phyloP scores from a whole-genome alignment of 2,113 vertebrate species.

The Grus americana region DNA sequence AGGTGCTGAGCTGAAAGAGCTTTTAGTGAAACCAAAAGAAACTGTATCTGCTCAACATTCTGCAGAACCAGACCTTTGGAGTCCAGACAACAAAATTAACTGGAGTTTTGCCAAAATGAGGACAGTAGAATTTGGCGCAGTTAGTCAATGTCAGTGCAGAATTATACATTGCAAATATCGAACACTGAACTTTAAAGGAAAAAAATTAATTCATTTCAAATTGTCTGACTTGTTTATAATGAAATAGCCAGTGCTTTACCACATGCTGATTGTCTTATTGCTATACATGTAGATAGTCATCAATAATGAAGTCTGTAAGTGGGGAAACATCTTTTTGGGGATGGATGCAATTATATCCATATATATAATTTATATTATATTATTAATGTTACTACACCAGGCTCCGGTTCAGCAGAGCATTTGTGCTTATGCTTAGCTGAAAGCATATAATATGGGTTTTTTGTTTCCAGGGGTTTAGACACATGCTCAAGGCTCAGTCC shows the following conservation, averaged over 20 bases:
- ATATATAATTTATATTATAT: not conserved
- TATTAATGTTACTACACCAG: not conserved
- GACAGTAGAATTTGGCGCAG: not conserved
- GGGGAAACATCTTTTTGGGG: not conserved
- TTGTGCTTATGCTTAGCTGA: not conserved
- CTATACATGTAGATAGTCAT: not conserved
- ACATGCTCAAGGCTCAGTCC: not conserved
- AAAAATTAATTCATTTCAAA: not conserved
- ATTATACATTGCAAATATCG: not conserved
- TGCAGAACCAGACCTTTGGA: not conserved
- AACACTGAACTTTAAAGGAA: not conserved
- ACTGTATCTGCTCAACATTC: not conserved
- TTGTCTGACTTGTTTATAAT: not conserved
- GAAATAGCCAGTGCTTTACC: not conserved
- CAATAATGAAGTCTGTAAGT: not conserved
- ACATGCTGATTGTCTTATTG: not conserved
- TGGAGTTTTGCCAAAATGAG: not conserved
- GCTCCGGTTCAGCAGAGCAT: not conserved
- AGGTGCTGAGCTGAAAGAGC: not conserved
- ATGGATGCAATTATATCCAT: not conserved
- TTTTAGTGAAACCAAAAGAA: not conserved
- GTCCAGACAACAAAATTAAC: not conserved
- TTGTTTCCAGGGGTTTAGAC: not conserved
- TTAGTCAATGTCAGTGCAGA: not conserved
- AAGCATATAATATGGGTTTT: not conserved